Evolutionary conservation across 2,797 vertebrate species (phyloP), one percentile per base, ranked within the genome.

Genomic region (Anguilla anguilla): DNA sequence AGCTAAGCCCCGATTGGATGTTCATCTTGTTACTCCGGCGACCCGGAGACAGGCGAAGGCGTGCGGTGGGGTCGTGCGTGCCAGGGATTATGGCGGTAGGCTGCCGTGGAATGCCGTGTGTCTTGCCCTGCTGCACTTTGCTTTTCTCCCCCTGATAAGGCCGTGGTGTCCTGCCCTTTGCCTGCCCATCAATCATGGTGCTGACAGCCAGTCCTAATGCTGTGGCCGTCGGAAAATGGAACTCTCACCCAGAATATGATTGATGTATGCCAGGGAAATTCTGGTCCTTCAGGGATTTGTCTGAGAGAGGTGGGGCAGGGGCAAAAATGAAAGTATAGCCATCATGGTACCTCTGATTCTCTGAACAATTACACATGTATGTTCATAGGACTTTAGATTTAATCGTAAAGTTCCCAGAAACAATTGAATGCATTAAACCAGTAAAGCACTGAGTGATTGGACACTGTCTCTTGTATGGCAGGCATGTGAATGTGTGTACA

Each of bases 151-250:
- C 17, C 43, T 49, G 39, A 51, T 82, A 82, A 51, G 79, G 25
- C 79, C 79, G 17, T 43, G 89, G 86, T 93, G 93, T 90, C 92
- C 92, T 90, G 89, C 88, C 81, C 67, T 91, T 91, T 93, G 94
- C 92, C 93, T 86, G 53, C 90, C 92, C 92, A 95, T 96, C 95
- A 95, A 94, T 95, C 94, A 94, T 85, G 55, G 88, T 84, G 89
- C 86, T 91, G 93, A 94, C 93, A 94, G 92, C 86, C 85, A 35
- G 39, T 86, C 90, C 89, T 86, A 89, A 82, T 51, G 88, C 55
- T 55, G 49, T 3, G 69, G 49, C 91, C 92, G 88, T 77, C 55
- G 92, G 93, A 93, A 95, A 94, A 86, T 90, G 92, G 93, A 94
- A 92, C 88, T 92, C 90, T 59, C 90, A 89, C 87, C 84, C 93